A percentile compares a stretch with the other conserved stretches of the same genome.
Evolutionary conservation across 2,113 vertebrate species (phyloP).

Genomic region (Apistogramma diplotaenia): DNA sequence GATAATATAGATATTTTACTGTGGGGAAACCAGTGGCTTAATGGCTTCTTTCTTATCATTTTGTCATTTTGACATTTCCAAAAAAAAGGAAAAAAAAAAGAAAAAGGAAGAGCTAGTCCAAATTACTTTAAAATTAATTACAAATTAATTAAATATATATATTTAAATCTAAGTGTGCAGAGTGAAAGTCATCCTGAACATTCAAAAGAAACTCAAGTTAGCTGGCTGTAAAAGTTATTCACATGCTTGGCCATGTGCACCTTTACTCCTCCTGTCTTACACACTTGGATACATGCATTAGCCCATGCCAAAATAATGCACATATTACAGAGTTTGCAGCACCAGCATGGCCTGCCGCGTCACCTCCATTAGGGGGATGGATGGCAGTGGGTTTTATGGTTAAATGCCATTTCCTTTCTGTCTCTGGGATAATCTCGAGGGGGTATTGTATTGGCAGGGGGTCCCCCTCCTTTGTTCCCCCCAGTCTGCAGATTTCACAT

Average conservation of each 20-base stretch:
- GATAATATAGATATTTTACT: not conserved
- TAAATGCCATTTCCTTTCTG: slow-evolving; percentile 9
- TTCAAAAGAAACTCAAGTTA: not conserved
- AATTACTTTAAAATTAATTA: not conserved
- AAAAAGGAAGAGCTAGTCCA: not conserved
- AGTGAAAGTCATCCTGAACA: not conserved
- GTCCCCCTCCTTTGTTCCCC: slow-evolving; percentile 34
- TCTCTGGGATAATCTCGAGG: slow-evolving; percentile 4
- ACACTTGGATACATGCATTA: not conserved
- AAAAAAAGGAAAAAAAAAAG: no score
- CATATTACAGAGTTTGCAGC: not conserved
- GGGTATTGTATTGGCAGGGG: not conserved
- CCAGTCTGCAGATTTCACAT: slow-evolving; percentile 58
- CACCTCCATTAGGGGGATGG: not conserved
- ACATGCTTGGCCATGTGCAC: slow-evolving; percentile 53
- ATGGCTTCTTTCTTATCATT: not conserved
- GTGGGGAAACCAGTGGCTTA: not conserved
- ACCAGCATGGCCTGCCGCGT: not conserved
- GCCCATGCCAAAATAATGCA: slow-evolving; percentile 1
- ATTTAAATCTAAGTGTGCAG: not conserved
- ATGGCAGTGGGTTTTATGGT: slow-evolving; percentile 7
- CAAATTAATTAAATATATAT: no score
- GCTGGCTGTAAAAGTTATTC: not conserved
- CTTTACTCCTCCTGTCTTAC: not conserved
- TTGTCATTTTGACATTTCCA: no score